Percentiles rank a stretch among this genome's conserved stretches.
phyloP scores from a whole-genome alignment of 2,113 vertebrate genomes.

The Carettochelys insculpta region DNA sequence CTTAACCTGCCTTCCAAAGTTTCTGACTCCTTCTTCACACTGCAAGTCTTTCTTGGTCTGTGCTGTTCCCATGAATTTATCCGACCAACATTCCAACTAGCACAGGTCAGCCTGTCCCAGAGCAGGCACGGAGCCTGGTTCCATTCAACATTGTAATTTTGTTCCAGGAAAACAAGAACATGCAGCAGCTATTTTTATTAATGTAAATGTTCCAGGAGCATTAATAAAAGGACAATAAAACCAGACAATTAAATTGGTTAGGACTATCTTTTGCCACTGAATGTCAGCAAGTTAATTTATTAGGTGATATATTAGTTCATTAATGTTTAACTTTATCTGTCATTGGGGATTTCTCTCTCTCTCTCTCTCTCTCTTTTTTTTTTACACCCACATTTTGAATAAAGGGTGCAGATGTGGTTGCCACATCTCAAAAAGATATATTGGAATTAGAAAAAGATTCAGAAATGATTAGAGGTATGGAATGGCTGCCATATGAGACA shows the following conservation, averaged over 20 bases:
- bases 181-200: background rate
- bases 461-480: too few species aligned
- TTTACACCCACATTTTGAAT: too few species aligned
- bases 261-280: background rate
- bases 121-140: background rate
- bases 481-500: too few species aligned
- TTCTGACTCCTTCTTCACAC: background rate
- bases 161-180: background rate
- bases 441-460: too few species aligned
- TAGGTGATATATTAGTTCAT: background rate
- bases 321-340: background rate
- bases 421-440: too few species aligned
- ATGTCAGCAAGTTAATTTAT: slow-evolving; percentile 1
- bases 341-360: background rate
- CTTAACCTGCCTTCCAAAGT: background rate
- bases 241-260: slow-evolving; percentile 7
- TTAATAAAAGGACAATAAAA: background rate
- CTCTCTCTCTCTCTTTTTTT: too few species aligned
- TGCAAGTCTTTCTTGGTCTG: background rate
- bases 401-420: too few species aligned
- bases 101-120: slow-evolving; percentile 3
- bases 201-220: background rate
- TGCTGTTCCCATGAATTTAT: background rate
- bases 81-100: background rate
- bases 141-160: background rate